Evolutionary conservation across 92 coral and sea anemone genomes (phyloP), one percentile per base, ranked within the genome.

Genomic region (Hydrozoanthus gracilis): DNA sequence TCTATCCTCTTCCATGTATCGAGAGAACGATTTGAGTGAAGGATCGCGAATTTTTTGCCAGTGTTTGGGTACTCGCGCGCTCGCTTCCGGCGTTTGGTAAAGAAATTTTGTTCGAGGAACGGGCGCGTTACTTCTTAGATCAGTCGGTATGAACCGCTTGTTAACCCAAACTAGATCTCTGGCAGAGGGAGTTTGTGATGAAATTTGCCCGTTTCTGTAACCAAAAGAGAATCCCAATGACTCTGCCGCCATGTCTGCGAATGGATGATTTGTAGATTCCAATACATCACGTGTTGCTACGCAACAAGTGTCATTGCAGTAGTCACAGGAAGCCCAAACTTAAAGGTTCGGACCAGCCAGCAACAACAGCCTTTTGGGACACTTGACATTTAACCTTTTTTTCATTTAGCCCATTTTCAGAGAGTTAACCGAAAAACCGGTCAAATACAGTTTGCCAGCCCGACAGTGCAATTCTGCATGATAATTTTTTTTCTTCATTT

Each of bases 81-180:
- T 83, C 4, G 73, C 82, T 7, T 77, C 82, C 13, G 39, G 39
- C 39, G 89, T 64, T 56, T 86, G 88, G 90, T 89, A 90, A 10
- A 93, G n/a, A 69, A 96, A 96, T 86, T 96, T 96, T n/a, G 93
- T 85, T 77, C 98, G 89, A 72, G 92, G 98, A 13, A 96, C 99
- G 0, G 99, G 99, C 18, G 99, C 96, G 51, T 93, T 96, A 83
- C 94, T 92, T 83, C 99, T 83, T 12, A 96, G 92, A 83, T 96
- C 99, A 47, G 88, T 91, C 3, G 99, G 99, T 65, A 91, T 92
- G 71, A 92, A 92, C 18, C 99, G 90, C 76, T 92, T 94, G 58
- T 96, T 93, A n/a, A 96, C 99, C 99, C 99, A 96, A 5, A 96
- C 98, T 10, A 96, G 95, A 68, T 96, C 95, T 78, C 61, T 60